A percentile compares a stretch with the other conserved stretches of the same genome.
phyloP scores from a whole-genome alignment of 2,888 invertebrate genomes.

The Diaprepes abbreviatus region DNA sequence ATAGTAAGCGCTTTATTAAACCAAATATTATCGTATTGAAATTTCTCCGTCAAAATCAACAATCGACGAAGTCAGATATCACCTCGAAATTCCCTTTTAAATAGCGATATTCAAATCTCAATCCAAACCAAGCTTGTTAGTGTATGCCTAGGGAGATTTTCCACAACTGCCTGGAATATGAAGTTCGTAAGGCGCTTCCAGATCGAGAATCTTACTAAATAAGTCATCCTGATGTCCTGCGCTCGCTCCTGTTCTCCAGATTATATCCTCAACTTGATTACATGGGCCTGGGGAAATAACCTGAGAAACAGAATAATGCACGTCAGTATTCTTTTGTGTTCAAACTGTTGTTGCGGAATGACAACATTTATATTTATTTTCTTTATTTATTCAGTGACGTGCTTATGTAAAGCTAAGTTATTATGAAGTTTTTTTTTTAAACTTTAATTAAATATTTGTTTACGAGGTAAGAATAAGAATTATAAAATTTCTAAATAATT shows the following conservation, averaged over 20 bases:
- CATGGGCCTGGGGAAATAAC: conserved; percentile 53
- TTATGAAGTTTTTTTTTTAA: too few relatives aligned
- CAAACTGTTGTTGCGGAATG: conserved; percentile 33
- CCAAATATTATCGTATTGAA: conserved; percentile 3
- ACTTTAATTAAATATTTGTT: too few relatives aligned
- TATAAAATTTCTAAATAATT: too few relatives aligned
- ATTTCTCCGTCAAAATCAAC: not conserved
- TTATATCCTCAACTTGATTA: conserved; percentile 53
- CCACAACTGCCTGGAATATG: conserved; percentile 34
- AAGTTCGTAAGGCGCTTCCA: conserved; percentile 34
- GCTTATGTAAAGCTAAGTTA: too few relatives aligned
- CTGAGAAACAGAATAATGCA: conserved; percentile 44
- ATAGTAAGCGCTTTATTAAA: not conserved
- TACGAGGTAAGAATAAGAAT: too few relatives aligned
- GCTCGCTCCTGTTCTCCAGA: conserved; percentile 42
- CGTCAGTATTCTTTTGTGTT: conserved; percentile 42
- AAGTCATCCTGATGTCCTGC: conserved; percentile 49
- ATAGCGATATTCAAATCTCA: conserved; percentile 4
- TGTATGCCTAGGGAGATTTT: conserved; percentile 33
- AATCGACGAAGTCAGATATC: conserved; percentile 5
- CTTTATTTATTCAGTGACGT: conserved; percentile 14
- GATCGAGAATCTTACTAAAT: conserved; percentile 46
- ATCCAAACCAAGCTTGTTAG: conserved; percentile 30
- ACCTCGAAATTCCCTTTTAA: conserved; percentile 14
- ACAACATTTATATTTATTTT: conserved; percentile 43